These are phyloP conservation scores for Phaedon cochleariae DNA, from an alignment of 2,888 invertebrate genomes.

Conservation along the genomic window DNA sequence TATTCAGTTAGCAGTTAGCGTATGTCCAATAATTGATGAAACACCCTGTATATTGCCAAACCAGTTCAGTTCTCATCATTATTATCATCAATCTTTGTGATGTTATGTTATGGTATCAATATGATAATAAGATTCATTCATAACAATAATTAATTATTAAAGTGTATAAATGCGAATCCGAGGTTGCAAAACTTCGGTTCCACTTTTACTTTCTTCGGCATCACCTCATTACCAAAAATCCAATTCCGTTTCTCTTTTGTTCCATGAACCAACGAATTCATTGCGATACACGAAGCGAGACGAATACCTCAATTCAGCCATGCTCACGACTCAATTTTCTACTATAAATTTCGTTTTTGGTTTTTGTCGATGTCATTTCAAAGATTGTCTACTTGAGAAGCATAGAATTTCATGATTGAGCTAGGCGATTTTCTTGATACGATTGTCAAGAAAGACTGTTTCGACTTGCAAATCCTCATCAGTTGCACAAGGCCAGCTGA, in stretches of 20 bases:
- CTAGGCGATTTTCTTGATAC: no score
- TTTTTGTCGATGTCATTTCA: background rate
- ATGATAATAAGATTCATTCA: background rate
- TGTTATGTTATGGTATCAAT: background rate
- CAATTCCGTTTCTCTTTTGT: background rate
- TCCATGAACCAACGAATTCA: background rate
- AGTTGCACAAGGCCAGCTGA: no score
- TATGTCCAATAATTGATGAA: no score
- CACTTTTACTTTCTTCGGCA: background rate
- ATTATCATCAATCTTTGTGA: no score
- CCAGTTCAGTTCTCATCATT: no score
- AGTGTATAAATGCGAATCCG: background rate
- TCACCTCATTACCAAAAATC: background rate
- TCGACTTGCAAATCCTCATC: no score
- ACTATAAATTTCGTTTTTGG: background rate
- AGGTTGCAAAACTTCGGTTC: background rate
- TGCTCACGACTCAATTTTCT: background rate
- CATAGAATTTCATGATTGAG: no score
- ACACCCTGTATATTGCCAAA: no score
- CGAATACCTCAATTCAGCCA: background rate
- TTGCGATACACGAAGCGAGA: background rate
- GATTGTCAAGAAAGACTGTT: no score
- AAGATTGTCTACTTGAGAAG: background rate
- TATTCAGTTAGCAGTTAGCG: no score
- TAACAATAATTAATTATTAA: background rate